Evolutionary conservation across 2,888 invertebrate species (phyloP).

Genomic region (Volucella inanis): DNA sequence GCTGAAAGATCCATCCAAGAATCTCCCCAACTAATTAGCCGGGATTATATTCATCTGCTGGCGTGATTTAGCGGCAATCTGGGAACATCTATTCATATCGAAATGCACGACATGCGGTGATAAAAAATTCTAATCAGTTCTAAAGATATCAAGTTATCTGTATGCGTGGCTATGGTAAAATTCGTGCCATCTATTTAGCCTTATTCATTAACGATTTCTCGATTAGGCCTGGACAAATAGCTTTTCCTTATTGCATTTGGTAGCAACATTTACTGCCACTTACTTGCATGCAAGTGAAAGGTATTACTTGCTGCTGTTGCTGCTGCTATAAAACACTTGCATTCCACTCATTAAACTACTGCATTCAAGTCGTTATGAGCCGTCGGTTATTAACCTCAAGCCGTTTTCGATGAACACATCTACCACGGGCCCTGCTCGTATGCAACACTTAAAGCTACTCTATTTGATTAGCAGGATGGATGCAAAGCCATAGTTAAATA

Average conservation of each 20-base stretch:
- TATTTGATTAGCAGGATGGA: conserved; percentile 29
- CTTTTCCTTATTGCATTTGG: not conserved
- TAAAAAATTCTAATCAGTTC: too few species aligned
- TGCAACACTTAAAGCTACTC: conserved; percentile 29
- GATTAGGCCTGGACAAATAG: too few species aligned
- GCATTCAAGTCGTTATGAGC: conserved; percentile 8
- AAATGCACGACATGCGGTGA: too few species aligned
- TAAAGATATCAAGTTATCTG: too few species aligned
- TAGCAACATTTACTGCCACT: conserved; percentile 7
- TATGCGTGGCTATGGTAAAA: too few species aligned
- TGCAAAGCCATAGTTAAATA: conserved; percentile 9
- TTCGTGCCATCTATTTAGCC: too few species aligned
- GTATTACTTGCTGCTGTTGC: not conserved
- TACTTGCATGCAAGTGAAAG: not conserved
- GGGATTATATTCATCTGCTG: too few species aligned
- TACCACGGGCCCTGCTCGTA: not conserved
- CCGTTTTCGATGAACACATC: conserved; percentile 1
- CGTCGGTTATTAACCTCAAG: conserved; percentile 17
- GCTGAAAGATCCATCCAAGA: too few species aligned
- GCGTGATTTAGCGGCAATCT: too few species aligned
- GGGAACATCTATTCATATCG: too few species aligned
- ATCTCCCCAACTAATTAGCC: too few species aligned
- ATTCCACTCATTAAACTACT: not conserved
- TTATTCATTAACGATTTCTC: too few species aligned
- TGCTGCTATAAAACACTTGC: not conserved